Percentiles rank a stretch among this genome's conserved stretches.
These are phyloP conservation scores for Pseudolycoriella hygida DNA, from an alignment of 2,888 invertebrate genomes.

Conservation along the genomic window DNA sequence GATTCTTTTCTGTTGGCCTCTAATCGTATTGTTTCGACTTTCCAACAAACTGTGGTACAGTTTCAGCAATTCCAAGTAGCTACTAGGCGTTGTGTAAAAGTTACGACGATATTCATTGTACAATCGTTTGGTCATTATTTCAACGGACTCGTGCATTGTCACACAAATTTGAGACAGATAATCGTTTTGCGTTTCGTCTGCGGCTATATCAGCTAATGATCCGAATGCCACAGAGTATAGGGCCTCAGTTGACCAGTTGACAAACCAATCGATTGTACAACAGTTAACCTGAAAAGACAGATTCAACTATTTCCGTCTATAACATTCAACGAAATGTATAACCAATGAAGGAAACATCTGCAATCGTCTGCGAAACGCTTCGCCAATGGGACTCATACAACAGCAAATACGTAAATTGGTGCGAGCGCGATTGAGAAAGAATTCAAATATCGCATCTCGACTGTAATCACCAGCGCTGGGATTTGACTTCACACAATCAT, in stretches of 20 bases:
- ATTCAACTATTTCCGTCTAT: slow-evolving; percentile 39
- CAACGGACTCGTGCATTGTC: slow-evolving; percentile 63
- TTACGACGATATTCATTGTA: slow-evolving; percentile 68
- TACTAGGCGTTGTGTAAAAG: slow-evolving; percentile 84
- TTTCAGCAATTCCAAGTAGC: slow-evolving; percentile 71
- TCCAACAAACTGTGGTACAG: slow-evolving; percentile 54
- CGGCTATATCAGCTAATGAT: slow-evolving; percentile 41
- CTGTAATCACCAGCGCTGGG: slow-evolving; percentile 14
- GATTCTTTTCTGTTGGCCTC: slow-evolving; percentile 45
- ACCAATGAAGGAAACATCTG: slow-evolving; percentile 88
- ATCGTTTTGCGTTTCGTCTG: slow-evolving; percentile 31
- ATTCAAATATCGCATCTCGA: slow-evolving; percentile 68
- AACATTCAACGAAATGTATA: too few species aligned
- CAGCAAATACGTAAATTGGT: slow-evolving; percentile 71
- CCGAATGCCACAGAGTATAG: slow-evolving; percentile 64
- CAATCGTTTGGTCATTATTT: slow-evolving; percentile 54
- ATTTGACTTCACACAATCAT: slow-evolving; percentile 43
- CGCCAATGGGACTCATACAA: slow-evolving; percentile 83
- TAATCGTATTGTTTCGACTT: slow-evolving; percentile 49
- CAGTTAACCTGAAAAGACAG: slow-evolving; percentile 91
- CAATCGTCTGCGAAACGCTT: slow-evolving; percentile 70
- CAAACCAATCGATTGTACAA: slow-evolving; percentile 90
- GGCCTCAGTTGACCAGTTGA: slow-evolving; percentile 81
- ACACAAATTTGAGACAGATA: slow-evolving; percentile 48
- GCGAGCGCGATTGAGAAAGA: slow-evolving; percentile 67